These are phyloP conservation scores for Drosophila prostipennis DNA, from an alignment of 2,888 invertebrate species.

Conservation along the genomic window DNA sequence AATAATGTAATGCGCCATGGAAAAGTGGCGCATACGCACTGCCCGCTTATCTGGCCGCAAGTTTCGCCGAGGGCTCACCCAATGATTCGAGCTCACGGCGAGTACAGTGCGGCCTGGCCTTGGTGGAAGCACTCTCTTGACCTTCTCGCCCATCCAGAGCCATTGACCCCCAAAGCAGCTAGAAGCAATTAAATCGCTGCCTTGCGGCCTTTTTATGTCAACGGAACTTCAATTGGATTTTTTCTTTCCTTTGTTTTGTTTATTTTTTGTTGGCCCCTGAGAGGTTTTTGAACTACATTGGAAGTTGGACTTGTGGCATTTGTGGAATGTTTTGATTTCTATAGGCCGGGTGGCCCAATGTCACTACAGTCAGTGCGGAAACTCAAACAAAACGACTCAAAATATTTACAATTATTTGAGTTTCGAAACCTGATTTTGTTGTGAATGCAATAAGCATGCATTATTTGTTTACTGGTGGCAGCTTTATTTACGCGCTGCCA, in stretches of 20 bases:
- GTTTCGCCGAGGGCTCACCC: slow-evolving; percentile 21
- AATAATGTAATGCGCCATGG: slow-evolving; percentile 8
- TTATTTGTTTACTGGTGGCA: slow-evolving; percentile 31
- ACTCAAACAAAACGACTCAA: slow-evolving; percentile 35
- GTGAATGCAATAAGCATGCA: slow-evolving; percentile 22
- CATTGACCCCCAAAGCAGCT: slow-evolving; percentile 66
- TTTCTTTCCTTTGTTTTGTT: slow-evolving; percentile 21
- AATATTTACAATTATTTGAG: slow-evolving; percentile 43
- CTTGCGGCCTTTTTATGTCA: slow-evolving; percentile 65
- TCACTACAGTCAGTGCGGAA: slow-evolving; percentile 39
- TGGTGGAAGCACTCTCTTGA: slow-evolving; percentile 47
- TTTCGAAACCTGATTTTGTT: slow-evolving; percentile 43
- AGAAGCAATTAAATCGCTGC: slow-evolving; percentile 40
- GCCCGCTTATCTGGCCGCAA: slow-evolving; percentile 23
- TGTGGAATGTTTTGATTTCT: slow-evolving; percentile 38
- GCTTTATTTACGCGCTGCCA: slow-evolving; percentile 21
- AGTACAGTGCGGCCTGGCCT: slow-evolving; percentile 47
- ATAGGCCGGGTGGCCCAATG: slow-evolving; percentile 5
- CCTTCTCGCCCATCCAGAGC: slow-evolving; percentile 61
- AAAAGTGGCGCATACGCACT: slow-evolving; percentile 29
- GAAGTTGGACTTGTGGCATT: slow-evolving; percentile 31
- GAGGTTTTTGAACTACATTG: slow-evolving; percentile 71
- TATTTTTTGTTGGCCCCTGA: slow-evolving; percentile 19
- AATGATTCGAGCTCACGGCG: neutral
- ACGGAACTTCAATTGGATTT: slow-evolving; percentile 73